These are phyloP conservation scores for Thomomys bottae DNA, from an alignment of 2,113 vertebrate genomes.

Conservation along the genomic window DNA sequence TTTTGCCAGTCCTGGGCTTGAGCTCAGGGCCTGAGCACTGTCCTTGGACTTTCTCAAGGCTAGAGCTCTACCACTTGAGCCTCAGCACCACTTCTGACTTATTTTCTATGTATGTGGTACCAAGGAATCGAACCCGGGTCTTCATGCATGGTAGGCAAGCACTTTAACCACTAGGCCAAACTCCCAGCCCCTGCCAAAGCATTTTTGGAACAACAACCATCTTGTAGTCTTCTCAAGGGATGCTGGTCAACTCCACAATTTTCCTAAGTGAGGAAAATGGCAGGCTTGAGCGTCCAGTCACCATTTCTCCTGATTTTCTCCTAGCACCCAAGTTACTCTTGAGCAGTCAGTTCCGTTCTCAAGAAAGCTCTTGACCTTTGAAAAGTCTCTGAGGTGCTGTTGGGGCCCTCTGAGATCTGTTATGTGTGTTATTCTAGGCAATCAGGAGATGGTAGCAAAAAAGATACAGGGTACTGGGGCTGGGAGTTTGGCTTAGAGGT, in stretches of 20 bases:
- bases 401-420: background rate
- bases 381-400: background rate
- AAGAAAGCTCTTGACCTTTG: constrained; percentile 58
- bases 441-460: background rate
- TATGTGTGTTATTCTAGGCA: background rate
- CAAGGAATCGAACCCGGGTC: no score
- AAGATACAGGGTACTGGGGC: no score
- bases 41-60: no score
- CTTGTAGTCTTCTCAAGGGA: constrained; percentile 61
- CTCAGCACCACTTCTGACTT: no score
- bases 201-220: constrained; percentile 70
- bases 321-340: constrained; percentile 56
- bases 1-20: no score
- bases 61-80: no score
- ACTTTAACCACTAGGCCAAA: no score
- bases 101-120: no score
- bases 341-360: constrained; percentile 51
- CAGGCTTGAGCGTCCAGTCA: constrained; percentile 45
- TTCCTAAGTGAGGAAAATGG: constrained; percentile 40
- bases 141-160: no score
- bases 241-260: background rate
- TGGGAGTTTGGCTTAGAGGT: no score
- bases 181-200: no score
- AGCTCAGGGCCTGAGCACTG: no score
- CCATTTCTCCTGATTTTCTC: constrained; percentile 38